These are phyloP conservation scores for Sebastes flavidus DNA, from an alignment of 2,797 vertebrate genomes.

Conservation along the genomic window DNA sequence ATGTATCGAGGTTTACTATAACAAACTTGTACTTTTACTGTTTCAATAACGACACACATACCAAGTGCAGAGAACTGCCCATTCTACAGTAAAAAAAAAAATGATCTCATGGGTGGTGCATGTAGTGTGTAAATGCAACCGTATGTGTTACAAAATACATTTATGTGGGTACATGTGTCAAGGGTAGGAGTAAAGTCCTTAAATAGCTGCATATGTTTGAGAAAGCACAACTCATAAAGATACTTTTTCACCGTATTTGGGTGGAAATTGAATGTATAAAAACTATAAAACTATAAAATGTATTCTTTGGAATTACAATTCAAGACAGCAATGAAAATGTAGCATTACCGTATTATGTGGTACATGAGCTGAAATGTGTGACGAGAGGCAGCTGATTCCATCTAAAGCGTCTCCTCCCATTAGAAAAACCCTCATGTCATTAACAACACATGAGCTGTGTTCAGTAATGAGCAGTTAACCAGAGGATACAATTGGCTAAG, in stretches of 20 bases:
- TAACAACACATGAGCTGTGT: constrained; percentile 58
- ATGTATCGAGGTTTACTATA: background rate
- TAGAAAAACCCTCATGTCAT: constrained; percentile 56
- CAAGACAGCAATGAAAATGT: background rate
- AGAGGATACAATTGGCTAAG: constrained; percentile 47
- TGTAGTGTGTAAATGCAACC: constrained; percentile 48
- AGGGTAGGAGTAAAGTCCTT: constrained; percentile 65
- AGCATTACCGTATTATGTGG: background rate
- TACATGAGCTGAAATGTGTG: constrained; percentile 6
- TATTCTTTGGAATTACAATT: background rate
- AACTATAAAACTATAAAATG: constrained; percentile 16
- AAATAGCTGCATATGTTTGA: constrained; percentile 64
- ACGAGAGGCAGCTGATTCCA: constrained; percentile 33
- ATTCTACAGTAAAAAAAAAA: constrained; percentile 25
- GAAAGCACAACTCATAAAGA: constrained; percentile 71
- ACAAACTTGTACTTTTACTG: constrained; percentile 12
- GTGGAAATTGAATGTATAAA: constrained; percentile 20
- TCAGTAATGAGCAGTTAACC: constrained; percentile 62
- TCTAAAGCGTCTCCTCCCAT: constrained; percentile 23
- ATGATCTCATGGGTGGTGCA: constrained; percentile 3
- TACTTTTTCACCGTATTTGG: constrained; percentile 24
- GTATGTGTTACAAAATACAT: constrained; percentile 34
- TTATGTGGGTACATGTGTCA: constrained; percentile 58
- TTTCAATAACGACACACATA: constrained; percentile 10
- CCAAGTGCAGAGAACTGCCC: background rate